Evolutionary conservation across 2,797 vertebrate species (phyloP).

Genomic region (Epinephelus malabaricus): DNA sequence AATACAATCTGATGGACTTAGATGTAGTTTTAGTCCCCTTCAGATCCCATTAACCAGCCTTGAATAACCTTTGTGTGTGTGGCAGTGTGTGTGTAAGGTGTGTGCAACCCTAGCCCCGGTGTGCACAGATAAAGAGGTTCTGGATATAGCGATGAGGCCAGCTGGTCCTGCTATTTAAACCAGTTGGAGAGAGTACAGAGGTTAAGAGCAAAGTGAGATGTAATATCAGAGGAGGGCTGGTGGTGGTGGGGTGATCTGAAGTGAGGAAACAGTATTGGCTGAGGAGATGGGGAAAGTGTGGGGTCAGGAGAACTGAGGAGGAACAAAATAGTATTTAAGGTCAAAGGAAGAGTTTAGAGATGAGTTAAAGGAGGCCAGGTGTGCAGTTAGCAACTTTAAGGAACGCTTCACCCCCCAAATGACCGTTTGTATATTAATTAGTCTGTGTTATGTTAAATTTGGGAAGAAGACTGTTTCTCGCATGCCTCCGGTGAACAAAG

Average conservation of each 20-base stretch:
- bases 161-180: slow-evolving; percentile 79
- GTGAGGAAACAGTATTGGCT: slow-evolving; percentile 21
- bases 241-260: slow-evolving; percentile 1
- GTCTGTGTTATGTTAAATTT: too few relatives aligned
- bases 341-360: not conserved
- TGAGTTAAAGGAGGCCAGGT: not conserved
- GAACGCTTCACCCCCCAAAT: too few relatives aligned
- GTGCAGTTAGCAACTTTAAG: not conserved
- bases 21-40: not conserved
- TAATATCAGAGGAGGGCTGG: slow-evolving; percentile 51
- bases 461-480: too few relatives aligned
- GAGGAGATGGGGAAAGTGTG: slow-evolving; percentile 3
- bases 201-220: slow-evolving; percentile 58
- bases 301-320: not conserved
- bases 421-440: too few relatives aligned
- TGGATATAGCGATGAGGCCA: slow-evolving; percentile 70
- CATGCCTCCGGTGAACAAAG: too few relatives aligned
- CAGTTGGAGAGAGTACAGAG: slow-evolving; percentile 51
- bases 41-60: not conserved
- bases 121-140: slow-evolving; percentile 55
- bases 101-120: slow-evolving; percentile 48
- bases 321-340: not conserved
- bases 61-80: slow-evolving; percentile 3
- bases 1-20: slow-evolving; percentile 5
- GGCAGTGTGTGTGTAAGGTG: slow-evolving; percentile 20